These are phyloP conservation scores for Neomorphus geoffroyi DNA, from an alignment of 2,797 vertebrate species.

Conservation along the genomic window DNA sequence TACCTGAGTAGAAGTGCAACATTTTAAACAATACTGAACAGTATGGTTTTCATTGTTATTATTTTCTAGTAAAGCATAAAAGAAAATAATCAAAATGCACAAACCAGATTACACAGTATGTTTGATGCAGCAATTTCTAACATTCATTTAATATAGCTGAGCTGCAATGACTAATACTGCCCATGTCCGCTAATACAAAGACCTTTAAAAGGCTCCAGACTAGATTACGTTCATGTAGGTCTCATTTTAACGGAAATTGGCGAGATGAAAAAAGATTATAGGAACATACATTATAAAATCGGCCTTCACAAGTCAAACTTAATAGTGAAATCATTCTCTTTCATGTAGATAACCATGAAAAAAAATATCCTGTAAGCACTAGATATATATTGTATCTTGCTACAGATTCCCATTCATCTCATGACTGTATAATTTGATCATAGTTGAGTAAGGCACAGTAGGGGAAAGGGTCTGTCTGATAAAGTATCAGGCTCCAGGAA, in stretches of 20 bases:
- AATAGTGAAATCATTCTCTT: conserved; percentile 77
- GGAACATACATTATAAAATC: conserved; percentile 74
- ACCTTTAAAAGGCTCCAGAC: conserved; percentile 75
- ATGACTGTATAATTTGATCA: conserved; percentile 93
- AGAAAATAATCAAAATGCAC: conserved; percentile 54
- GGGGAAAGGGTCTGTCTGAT: conserved; percentile 85
- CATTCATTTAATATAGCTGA: conserved; percentile 68
- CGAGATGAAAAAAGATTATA: conserved; percentile 86
- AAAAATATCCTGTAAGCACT: conserved; percentile 97
- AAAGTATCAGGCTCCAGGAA: conserved; percentile 79
- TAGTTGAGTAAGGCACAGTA: conserved; percentile 89
- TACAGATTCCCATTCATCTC: conserved; percentile 91
- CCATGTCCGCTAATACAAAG: conserved; percentile 46
- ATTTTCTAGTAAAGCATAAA: conserved; percentile 53
- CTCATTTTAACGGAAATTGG: conserved; percentile 90
- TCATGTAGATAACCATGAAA: conserved; percentile 83
- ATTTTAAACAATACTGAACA: background rate
- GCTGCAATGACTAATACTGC: conserved; percentile 63
- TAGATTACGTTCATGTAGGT: conserved; percentile 85
- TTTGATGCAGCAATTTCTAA: conserved; percentile 54
- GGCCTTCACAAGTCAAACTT: conserved; percentile 77
- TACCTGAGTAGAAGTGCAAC: background rate
- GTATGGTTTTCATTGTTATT: background rate
- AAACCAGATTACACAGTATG: conserved; percentile 30
- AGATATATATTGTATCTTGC: conserved; percentile 85